Conservation (phyloP, 2,797 vertebrate genomes). For the Syndactyla subalaris region DNA sequence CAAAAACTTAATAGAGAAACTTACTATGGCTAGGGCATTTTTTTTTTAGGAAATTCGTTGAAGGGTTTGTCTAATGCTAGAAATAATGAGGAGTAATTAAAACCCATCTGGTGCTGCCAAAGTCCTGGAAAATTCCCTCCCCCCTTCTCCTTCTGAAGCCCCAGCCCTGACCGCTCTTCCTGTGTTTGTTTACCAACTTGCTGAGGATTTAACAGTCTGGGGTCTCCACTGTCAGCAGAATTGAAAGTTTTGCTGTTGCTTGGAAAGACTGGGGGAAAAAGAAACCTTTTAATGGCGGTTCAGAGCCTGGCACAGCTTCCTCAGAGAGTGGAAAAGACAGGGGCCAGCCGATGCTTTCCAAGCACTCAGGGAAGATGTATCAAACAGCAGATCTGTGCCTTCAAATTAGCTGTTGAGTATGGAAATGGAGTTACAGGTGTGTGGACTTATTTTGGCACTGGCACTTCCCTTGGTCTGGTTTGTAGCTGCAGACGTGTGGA, state of each 20-base stretch:
- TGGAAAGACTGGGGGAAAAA: background rate
- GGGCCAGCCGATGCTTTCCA: background rate
- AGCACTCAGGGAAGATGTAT: background rate
- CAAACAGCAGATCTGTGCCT: background rate
- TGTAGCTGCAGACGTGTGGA: background rate
- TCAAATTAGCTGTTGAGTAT: background rate
- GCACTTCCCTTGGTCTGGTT: background rate
- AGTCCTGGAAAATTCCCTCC: constrained; percentile 27
- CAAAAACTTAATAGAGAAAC: background rate
- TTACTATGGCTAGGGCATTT: background rate
- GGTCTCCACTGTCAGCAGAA: background rate
- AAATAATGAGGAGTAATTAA: constrained; percentile 16
- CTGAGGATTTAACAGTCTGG: background rate
- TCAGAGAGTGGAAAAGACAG: background rate
- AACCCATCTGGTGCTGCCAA: background rate
- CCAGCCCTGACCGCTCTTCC: constrained; percentile 37
- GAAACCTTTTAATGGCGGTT: background rate
- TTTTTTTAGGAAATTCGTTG: background rate
- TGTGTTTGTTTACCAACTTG: constrained; percentile 51
- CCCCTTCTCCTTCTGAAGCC: background rate
- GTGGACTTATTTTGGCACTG: rapidly evolving
- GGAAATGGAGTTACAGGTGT: background rate
- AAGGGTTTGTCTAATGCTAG: background rate
- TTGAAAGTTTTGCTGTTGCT: background rate
- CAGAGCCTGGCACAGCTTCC: background rate